Evolutionary conservation across 2,797 vertebrate genomes (phyloP), one percentile per base, ranked within the genome.

Genomic region (Geotrypetes seraphini): DNA sequence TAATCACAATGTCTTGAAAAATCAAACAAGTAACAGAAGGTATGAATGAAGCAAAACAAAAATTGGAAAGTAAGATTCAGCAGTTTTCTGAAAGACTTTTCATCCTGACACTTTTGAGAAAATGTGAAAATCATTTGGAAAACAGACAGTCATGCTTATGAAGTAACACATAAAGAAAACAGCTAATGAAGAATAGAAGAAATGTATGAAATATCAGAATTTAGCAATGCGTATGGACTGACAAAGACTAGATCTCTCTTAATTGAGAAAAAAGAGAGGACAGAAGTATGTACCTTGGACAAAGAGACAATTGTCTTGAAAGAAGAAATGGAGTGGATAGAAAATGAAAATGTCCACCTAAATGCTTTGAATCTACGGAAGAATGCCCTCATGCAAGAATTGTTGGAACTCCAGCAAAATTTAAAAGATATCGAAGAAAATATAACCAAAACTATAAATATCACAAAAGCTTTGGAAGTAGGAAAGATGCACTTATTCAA

Each of bases 211-310:
- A 38, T 95, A 51, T 64, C 51, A 8, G 61, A 63, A 25, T 97
- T 95, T 74, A 97, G 90, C 71, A 59, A 59, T 29, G 75, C 87
- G 23, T 94, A 88, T 39, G 84, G 81, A 44, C 72, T 96, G 57
- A 58, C 50, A 14, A 81, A 51, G 39, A 80, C 79, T 39, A 78
- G 74, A 60, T 74, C 75, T 11, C 12, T 61, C 7, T 25, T 63
- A 54, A 61, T 83, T 25, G 54, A 75, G 64, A 79, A 74, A 59
- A 79, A 68, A 53, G 63, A 53, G 5, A 69, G 70, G 52, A 28
- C 58, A 26, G 81, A 90, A 75, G 69, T 85, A 39, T 62, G 60
- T 47, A 62, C 69, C 33, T 70, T 92, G 42, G 63, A 88, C 35
- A 55, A 53, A 26, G 78, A 91, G 55, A 72, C 60, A 49, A 58